Conservation (phyloP, 2,888 invertebrate species). For the Ryuthela nishihirai region DNA sequence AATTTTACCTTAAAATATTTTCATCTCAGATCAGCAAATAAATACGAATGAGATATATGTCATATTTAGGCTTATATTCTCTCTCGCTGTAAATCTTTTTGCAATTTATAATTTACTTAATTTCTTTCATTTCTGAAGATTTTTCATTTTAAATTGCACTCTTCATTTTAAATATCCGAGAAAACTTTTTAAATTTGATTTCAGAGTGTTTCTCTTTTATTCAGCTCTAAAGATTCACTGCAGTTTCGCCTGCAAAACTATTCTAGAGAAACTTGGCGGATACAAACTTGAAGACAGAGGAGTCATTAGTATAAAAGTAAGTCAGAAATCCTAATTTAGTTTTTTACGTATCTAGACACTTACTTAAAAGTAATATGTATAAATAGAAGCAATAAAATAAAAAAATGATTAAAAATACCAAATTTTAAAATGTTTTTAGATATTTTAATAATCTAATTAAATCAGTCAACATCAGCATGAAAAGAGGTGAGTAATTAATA, state of each 20-base stretch:
- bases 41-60: too few relatives aligned
- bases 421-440: neutral
- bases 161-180: neutral
- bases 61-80: too few relatives aligned
- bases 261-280: conserved; percentile 52
- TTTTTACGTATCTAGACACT: neutral
- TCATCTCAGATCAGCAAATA: too few relatives aligned
- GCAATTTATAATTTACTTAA: too few relatives aligned
- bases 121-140: too few relatives aligned
- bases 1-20: too few relatives aligned
- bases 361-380: neutral
- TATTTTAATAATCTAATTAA: neutral
- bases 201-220: neutral
- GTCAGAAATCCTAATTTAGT: too few relatives aligned
- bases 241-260: conserved; percentile 47
- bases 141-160: too few relatives aligned
- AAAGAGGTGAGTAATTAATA: neutral
- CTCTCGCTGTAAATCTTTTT: too few relatives aligned
- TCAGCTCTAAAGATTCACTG: conserved; percentile 50
- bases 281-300: conserved; percentile 52
- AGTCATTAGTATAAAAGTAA: conserved; percentile 52
- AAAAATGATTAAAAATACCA: neutral
- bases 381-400: neutral
- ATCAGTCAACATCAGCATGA: neutral
- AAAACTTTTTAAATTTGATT: neutral